A percentile compares a stretch with the other conserved stretches of the same genome.
phyloP scores from a whole-genome alignment of 2,797 vertebrate species.

The Erethizon dorsatum region DNA sequence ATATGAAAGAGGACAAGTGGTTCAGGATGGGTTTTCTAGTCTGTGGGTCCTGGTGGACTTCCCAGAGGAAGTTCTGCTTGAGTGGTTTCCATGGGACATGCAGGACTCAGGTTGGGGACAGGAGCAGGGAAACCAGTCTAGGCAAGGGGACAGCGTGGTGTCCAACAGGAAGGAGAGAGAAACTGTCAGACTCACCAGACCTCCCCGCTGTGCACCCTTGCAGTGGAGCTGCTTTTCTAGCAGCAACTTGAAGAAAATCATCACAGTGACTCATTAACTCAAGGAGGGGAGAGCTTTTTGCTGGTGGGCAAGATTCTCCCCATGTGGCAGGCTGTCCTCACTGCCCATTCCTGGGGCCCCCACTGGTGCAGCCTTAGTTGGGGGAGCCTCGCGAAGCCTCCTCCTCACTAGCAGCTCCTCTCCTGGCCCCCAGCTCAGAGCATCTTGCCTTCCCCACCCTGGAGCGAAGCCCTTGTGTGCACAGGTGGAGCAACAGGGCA shows the following conservation, averaged over 20 bases:
- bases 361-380: fast-evolving
- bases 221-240: neutral
- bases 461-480: fast-evolving
- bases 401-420: neutral
- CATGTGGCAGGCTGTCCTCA: neutral
- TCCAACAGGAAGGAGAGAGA: no score
- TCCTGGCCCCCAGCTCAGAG: neutral
- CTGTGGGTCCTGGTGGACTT: neutral
- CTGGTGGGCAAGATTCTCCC: neutral
- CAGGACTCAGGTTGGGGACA: neutral
- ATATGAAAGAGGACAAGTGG: fast-evolving
- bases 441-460: fast-evolving
- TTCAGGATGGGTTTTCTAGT: no score
- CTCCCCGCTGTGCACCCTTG: fast-evolving
- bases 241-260: neutral
- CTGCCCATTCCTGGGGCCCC: neutral
- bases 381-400: neutral
- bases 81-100: neutral
- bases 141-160: neutral
- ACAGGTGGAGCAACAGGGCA: neutral
- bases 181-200: neutral
- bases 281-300: neutral
- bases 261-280: neutral
- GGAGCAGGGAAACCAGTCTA: neutral
- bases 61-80: neutral